Conservation (phyloP, 2,888 invertebrate genomes). For the Melieria omissa region DNA sequence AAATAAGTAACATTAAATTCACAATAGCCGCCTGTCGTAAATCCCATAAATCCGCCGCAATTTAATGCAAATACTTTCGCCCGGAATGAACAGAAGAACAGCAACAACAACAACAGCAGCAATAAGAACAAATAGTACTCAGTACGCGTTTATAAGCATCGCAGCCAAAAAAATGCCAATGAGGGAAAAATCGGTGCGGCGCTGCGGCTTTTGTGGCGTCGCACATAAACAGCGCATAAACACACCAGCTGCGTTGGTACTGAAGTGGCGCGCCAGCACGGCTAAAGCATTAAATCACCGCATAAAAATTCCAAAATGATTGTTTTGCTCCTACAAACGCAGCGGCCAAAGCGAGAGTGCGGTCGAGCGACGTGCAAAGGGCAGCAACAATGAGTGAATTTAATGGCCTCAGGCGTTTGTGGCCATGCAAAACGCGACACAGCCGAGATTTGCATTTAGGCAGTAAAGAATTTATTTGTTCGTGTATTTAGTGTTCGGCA, state of each 20-base stretch:
- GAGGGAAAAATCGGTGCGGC: background rate
- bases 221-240: slow-evolving; percentile 18
- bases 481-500: too few species aligned
- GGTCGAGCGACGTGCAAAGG: too few species aligned
- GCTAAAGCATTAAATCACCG: slow-evolving; percentile 4
- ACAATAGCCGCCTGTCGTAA: slow-evolving; percentile 7
- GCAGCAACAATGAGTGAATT: too few species aligned
- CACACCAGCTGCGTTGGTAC: background rate
- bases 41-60: background rate
- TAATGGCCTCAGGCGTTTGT: too few species aligned
- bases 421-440: too few species aligned
- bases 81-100: background rate
- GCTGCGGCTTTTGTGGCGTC: too few species aligned
- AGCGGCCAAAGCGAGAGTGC: background rate
- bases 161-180: background rate
- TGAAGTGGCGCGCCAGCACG: background rate
- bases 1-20: slow-evolving; percentile 25
- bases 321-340: slow-evolving; percentile 3
- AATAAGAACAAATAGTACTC: background rate
- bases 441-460: too few species aligned
- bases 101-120: slow-evolving; percentile 8
- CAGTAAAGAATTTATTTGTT: too few species aligned
- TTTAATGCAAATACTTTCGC: background rate
- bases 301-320: slow-evolving; percentile 7
- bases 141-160: background rate